A percentile compares a stretch with the other conserved stretches of the same genome.
phyloP scores from a whole-genome alignment of 2,888 invertebrate species.

The Plutella xylostella region DNA sequence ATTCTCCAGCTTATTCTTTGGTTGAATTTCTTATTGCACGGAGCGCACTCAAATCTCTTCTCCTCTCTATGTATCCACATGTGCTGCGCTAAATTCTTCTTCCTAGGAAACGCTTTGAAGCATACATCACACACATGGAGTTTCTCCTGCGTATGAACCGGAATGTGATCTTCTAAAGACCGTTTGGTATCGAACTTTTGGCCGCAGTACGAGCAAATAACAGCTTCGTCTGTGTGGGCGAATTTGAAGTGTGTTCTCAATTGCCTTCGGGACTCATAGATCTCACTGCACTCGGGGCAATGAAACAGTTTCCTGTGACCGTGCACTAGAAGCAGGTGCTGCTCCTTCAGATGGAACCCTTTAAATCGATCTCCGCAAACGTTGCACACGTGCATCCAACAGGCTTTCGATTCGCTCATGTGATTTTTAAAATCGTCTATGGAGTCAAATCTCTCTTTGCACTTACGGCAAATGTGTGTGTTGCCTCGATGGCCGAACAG shows the following conservation, averaged over 20 bases:
- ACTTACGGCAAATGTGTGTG: constrained; percentile 16
- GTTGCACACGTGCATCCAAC: constrained; percentile 8
- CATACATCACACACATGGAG: constrained; percentile 27
- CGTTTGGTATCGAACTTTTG: constrained; percentile 24
- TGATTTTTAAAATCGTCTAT: constrained; percentile 5
- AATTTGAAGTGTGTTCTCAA: constrained; percentile 11
- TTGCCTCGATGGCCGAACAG: constrained; percentile 8
- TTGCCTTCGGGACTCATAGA: constrained; percentile 2
- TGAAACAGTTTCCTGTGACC: background rate
- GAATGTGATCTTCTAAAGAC: constrained; percentile 24
- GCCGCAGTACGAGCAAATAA: constrained; percentile 12
- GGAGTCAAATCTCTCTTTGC: constrained; percentile 10
- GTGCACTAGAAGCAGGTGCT: constrained; percentile 9
- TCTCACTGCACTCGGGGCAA: constrained; percentile 8
- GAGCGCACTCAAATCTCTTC: constrained; percentile 25
- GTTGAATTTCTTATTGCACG: constrained; percentile 26
- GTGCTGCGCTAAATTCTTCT: constrained; percentile 28
- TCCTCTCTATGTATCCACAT: constrained; percentile 34
- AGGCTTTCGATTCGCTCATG: constrained; percentile 3
- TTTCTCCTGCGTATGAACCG: constrained; percentile 30
- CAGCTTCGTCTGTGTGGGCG: constrained; percentile 7
- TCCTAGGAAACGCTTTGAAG: constrained; percentile 30
- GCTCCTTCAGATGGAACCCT: constrained; percentile 5
- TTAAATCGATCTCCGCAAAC: constrained; percentile 9
- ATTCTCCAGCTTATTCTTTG: constrained; percentile 30